phyloP scores from a whole-genome alignment of 1,140 invertebrate species.

The Paracyclopina nana region DNA sequence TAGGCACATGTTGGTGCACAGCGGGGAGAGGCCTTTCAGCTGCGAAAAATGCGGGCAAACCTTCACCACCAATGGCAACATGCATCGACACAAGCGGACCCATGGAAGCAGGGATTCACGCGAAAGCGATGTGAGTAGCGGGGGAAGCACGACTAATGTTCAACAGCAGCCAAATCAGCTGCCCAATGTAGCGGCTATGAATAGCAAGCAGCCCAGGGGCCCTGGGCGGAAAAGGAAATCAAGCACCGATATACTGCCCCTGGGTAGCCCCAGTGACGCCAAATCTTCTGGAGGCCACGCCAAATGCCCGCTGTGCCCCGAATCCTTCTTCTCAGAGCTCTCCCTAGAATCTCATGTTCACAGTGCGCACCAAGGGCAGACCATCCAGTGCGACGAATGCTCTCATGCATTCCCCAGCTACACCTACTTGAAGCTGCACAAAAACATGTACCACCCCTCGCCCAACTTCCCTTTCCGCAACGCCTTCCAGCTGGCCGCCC shows the following conservation, averaged over 20 bases:
- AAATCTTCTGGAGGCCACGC: no score
- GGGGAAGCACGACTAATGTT: constrained; percentile 28
- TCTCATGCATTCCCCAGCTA: constrained; percentile 5
- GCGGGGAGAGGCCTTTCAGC: constrained; percentile 49
- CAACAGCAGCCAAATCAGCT: constrained; percentile 24
- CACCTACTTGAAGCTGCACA: constrained; percentile 9
- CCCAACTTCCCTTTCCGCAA: neutral
- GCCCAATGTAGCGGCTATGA: constrained; percentile 23
- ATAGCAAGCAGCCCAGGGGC: constrained; percentile 21
- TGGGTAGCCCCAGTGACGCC: neutral
- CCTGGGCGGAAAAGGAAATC: constrained; percentile 20
- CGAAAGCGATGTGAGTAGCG: constrained; percentile 16
- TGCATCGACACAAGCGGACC: constrained; percentile 60
- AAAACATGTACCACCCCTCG: neutral
- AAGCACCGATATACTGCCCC: neutral
- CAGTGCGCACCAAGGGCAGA: neutral
- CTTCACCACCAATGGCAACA: constrained; percentile 71
- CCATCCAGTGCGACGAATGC: constrained; percentile 12
- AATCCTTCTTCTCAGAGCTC: neutral
- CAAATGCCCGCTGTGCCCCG: constrained; percentile 5
- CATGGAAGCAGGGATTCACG: constrained; percentile 29
- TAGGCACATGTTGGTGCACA: constrained; percentile 50
- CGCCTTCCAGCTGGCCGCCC: neutral
- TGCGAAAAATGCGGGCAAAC: constrained; percentile 55
- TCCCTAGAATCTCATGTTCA: constrained; percentile 5